These are phyloP conservation scores for Schrankia costaestrigalis DNA, from an alignment of 2,888 invertebrate species.

Conservation along the genomic window DNA sequence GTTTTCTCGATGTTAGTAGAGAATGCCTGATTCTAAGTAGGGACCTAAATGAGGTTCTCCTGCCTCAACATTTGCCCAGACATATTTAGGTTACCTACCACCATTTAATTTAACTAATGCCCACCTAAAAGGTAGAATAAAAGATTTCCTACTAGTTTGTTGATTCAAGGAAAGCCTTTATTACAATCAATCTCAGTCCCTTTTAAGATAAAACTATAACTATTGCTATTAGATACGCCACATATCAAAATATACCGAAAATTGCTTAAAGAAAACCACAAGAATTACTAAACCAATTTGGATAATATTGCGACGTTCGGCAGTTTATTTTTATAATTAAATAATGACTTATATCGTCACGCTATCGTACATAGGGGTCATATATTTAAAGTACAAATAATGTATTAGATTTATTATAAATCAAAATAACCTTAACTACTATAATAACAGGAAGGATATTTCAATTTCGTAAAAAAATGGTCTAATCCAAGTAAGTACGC, in stretches of 20 bases:
- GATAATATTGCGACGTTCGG: conserved; percentile 15
- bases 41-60: no score
- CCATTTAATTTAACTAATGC: no score
- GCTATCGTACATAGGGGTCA: conserved; percentile 18
- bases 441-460: no score
- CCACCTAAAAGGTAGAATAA: no score
- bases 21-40: no score
- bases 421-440: neutral
- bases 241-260: conserved; percentile 9
- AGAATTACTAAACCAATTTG: conserved; percentile 28
- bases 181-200: conserved; percentile 1
- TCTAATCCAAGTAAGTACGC: no score
- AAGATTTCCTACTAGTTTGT: no score
- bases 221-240: conserved; percentile 9
- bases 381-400: neutral
- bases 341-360: conserved; percentile 21
- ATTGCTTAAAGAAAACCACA: conserved; percentile 6
- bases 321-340: conserved; percentile 14
- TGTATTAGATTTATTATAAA: neutral
- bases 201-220: conserved; percentile 2
- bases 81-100: no score
- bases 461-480: no score
- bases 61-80: no score
- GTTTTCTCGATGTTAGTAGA: no score
- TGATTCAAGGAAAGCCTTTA: no score